Percentiles rank a stretch among this genome's conserved stretches.
These are phyloP conservation scores for Aproaerema taeniolella DNA, from an alignment of 2,888 invertebrate species.

Conservation along the genomic window DNA sequence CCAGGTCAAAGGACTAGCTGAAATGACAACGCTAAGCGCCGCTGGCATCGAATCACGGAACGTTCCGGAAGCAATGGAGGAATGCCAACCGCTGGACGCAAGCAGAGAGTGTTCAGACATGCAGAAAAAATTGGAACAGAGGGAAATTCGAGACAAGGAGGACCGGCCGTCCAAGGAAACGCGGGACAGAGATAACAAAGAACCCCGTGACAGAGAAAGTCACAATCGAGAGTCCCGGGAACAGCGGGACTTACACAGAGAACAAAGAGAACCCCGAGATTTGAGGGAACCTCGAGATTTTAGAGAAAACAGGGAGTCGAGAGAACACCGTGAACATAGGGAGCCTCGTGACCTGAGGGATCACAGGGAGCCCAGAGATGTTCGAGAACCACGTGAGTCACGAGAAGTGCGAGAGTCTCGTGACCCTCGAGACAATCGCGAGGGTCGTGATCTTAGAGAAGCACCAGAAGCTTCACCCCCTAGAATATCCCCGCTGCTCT, in stretches of 20 bases:
- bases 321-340: conserved; percentile 53
- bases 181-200: conserved; percentile 57
- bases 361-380: conserved; percentile 41
- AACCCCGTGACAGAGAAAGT: conserved; percentile 49
- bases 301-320: conserved; percentile 27
- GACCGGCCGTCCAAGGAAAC: conserved; percentile 53
- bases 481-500: conserved; percentile 67
- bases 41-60: conserved; percentile 74
- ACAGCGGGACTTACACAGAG: conserved; percentile 36
- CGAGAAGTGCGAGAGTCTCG: conserved; percentile 54
- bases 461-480: conserved; percentile 65
- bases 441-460: conserved; percentile 49
- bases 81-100: conserved; percentile 53
- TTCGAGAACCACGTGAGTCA: conserved; percentile 35
- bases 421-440: conserved; percentile 48
- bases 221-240: conserved; percentile 58
- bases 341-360: conserved; percentile 52
- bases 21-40: conserved; percentile 91
- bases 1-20: conserved; percentile 91
- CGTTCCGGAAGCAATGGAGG: conserved; percentile 71
- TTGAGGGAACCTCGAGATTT: conserved; percentile 39
- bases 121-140: conserved; percentile 51
- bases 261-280: conserved; percentile 34
- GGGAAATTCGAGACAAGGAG: conserved; percentile 56
- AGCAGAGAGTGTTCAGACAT: conserved; percentile 49